These are phyloP conservation scores for Pseudocheirus occidentalis DNA, from an alignment of 2,797 vertebrate genomes.

Conservation along the genomic window DNA sequence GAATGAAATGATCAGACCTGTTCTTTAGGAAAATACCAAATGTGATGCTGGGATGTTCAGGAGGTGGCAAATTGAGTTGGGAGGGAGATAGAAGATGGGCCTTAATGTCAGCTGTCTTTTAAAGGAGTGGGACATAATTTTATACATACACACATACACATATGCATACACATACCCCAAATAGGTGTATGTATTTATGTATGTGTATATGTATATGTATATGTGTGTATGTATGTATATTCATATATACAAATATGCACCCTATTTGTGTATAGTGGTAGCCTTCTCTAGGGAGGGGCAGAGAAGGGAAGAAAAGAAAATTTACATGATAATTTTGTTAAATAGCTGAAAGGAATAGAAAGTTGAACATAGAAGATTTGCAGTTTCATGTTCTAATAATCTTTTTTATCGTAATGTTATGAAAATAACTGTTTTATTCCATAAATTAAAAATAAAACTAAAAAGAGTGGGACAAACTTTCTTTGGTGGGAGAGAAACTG, in stretches of 20 bases:
- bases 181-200: too few species aligned
- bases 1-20: background rate
- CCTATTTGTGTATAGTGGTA: background rate
- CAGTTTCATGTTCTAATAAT: background rate
- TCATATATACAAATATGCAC: too few species aligned
- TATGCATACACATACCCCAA: too few species aligned
- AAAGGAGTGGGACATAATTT: background rate
- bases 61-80: background rate
- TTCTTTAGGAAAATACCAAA: background rate
- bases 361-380: background rate
- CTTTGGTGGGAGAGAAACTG: background rate
- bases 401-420: background rate
- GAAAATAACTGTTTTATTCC: background rate
- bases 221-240: too few species aligned
- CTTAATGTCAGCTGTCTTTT: background rate
- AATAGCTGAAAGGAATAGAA: background rate
- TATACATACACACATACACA: background rate
- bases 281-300: background rate
- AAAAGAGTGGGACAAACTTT: background rate
- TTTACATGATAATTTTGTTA: background rate
- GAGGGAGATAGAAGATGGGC: background rate
- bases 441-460: background rate
- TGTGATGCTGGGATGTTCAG: background rate
- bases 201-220: too few species aligned
- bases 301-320: background rate